phyloP scores from a whole-genome alignment of 2,113 vertebrate species.

The Rhinichthys klamathensis region DNA sequence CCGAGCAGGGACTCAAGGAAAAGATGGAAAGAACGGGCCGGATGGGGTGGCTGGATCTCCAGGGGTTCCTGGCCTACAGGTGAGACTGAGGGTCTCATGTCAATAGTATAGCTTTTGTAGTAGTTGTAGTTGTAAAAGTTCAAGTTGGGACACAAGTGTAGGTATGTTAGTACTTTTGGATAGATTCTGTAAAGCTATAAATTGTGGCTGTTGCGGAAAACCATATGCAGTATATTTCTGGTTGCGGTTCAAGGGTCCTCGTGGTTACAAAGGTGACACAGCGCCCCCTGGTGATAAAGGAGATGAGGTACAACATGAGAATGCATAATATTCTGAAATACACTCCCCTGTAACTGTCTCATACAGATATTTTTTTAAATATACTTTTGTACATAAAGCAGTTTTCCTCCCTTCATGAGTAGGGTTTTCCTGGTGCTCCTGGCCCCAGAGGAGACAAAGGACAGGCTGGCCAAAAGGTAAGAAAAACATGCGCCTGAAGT shows the following conservation, averaged over 20 bases:
- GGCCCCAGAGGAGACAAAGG: slow-evolving; percentile 77
- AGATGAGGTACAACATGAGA: slow-evolving; percentile 74
- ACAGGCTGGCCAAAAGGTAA: slow-evolving; percentile 77
- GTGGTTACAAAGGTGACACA: slow-evolving; percentile 79
- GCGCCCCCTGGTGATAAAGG: slow-evolving; percentile 78
- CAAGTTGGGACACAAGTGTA: not conserved
- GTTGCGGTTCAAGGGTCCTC: slow-evolving; percentile 69
- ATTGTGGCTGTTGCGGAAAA: not conserved
- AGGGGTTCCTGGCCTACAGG: slow-evolving; percentile 77
- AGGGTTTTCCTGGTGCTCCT: slow-evolving; percentile 79
- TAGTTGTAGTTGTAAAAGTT: not conserved
- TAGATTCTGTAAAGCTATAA: not conserved
- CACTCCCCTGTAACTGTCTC: not conserved
- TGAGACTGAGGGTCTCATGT: slow-evolving; percentile 55
- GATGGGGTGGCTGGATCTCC: slow-evolving; percentile 71
- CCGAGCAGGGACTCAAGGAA: slow-evolving; percentile 70
- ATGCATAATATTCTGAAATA: not conserved
- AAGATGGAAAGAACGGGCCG: slow-evolving; percentile 70
- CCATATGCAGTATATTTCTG: not conserved
- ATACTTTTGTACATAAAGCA: not conserved
- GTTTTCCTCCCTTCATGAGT: slow-evolving; percentile 17
- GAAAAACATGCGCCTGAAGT: not conserved
- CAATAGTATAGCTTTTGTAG: not conserved
- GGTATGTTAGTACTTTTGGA: not conserved
- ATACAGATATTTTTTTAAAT: not conserved